phyloP scores from a whole-genome alignment of 2,113 vertebrate species.

The Sterrhoptilus dennistouni region DNA sequence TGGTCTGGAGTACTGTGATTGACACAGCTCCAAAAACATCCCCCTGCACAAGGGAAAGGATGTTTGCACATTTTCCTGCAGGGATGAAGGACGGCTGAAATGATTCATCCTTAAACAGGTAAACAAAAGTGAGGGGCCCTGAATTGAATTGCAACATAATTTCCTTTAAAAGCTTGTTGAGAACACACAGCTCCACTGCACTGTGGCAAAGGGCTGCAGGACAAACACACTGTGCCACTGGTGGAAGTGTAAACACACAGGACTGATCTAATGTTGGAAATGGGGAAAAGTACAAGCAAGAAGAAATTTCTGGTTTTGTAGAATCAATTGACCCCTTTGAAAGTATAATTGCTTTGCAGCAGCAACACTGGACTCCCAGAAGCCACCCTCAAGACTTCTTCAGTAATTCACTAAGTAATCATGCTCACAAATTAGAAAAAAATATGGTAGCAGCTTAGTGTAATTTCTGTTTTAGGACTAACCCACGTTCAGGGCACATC shows the following conservation, averaged over 20 bases:
- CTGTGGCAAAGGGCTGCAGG: background rate
- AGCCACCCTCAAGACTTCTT: background rate
- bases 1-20: background rate
- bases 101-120: background rate
- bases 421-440: background rate
- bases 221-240: accelerated
- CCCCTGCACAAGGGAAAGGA: background rate
- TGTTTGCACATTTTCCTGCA: background rate
- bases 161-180: background rate
- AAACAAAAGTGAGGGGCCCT: background rate
- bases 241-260: background rate
- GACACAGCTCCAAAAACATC: background rate
- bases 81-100: background rate
- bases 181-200: background rate
- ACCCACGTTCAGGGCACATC: background rate
- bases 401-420: background rate
- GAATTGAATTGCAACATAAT: background rate
- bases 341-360: background rate
- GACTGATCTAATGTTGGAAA: background rate
- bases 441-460: background rate
- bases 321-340: background rate
- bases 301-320: background rate
- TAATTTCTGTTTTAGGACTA: background rate
- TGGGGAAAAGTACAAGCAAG: background rate
- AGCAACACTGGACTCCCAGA: background rate